Conservation (phyloP, 2,888 invertebrate species). For the Onthophagus sagittarius region DNA sequence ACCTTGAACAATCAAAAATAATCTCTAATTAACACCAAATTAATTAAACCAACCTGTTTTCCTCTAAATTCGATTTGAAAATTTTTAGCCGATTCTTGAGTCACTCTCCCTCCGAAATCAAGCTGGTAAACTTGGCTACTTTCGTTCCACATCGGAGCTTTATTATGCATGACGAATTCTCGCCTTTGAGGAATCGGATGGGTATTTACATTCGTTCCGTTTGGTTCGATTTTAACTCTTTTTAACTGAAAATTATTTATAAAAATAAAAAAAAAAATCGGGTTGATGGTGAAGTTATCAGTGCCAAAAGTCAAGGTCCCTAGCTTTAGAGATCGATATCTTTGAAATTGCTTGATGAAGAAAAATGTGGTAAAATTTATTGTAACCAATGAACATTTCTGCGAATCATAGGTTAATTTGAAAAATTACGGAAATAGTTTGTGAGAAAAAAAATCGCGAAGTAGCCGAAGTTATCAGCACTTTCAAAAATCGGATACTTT, state of each 20-base stretch:
- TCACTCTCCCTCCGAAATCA: conserved; percentile 98
- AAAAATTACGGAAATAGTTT: no score
- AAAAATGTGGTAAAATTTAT: no score
- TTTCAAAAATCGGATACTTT: no score
- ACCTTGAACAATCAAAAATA: conserved; percentile 60
- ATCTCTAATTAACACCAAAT: neutral
- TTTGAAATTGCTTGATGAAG: no score
- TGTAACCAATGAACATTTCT: no score
- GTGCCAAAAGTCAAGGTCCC: no score
- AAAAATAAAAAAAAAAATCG: neutral
- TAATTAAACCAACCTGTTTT: conserved; percentile 70
- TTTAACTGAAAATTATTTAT: conserved; percentile 59
- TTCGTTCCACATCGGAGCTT: conserved; percentile 91
- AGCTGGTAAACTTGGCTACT: conserved; percentile 98
- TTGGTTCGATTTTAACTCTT: conserved; percentile 61
- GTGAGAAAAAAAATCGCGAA: no score
- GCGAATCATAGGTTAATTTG: no score
- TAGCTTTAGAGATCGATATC: no score
- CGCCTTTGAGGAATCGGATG: conserved; percentile 56
- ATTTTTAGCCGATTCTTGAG: conserved; percentile 99
- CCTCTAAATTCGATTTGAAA: conserved; percentile 97
- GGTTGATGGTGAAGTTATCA: no score
- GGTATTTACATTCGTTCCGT: conserved; percentile 47
- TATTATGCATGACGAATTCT: conserved; percentile 96
- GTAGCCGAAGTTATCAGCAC: no score